phyloP scores from a whole-genome alignment of 2,113 vertebrate genomes.

The Percina caprodes region DNA sequence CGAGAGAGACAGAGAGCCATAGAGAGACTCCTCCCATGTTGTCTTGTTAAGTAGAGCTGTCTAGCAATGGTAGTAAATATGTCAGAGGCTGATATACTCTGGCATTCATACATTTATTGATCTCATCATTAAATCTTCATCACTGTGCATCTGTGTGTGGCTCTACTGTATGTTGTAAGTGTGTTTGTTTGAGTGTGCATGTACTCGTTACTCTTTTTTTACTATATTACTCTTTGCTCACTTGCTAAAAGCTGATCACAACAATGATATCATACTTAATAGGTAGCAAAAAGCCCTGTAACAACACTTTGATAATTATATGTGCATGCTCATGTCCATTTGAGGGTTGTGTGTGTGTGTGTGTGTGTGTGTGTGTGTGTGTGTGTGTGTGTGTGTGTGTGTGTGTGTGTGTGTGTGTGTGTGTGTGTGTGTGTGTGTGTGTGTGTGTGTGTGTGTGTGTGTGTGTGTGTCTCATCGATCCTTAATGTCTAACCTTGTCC shows the following conservation, averaged over 20 bases:
- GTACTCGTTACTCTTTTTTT: slow-evolving; percentile 58
- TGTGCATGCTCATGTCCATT: slow-evolving; percentile 48
- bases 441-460: too few relatives aligned
- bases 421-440: too few relatives aligned
- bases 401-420: too few relatives aligned
- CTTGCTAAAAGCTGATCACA: slow-evolving; percentile 78
- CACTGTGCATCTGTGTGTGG: slow-evolving; percentile 60
- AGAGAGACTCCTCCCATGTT: slow-evolving; percentile 41
- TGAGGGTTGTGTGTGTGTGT: slow-evolving; percentile 12
- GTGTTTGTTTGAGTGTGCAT: slow-evolving; percentile 42
- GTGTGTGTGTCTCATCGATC: slow-evolving; percentile 66
- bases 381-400: too few relatives aligned
- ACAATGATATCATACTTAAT: slow-evolving; percentile 80
- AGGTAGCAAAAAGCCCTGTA: slow-evolving; percentile 60
- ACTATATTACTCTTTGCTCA: slow-evolving; percentile 71
- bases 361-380: slow-evolving; percentile 67
- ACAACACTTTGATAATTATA: slow-evolving; percentile 68
- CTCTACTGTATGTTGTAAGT: slow-evolving; percentile 24
- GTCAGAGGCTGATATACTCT: slow-evolving; percentile 79
- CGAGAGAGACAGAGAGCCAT: neutral
- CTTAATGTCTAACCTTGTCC: slow-evolving; percentile 32
- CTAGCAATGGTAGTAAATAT: slow-evolving; percentile 76
- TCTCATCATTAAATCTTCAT: slow-evolving; percentile 86
- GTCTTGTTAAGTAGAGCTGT: slow-evolving; percentile 74
- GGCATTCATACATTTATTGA: slow-evolving; percentile 86